Evolutionary conservation across 2,797 vertebrate genomes (phyloP).

Genomic region (Girardinus metallicus): DNA sequence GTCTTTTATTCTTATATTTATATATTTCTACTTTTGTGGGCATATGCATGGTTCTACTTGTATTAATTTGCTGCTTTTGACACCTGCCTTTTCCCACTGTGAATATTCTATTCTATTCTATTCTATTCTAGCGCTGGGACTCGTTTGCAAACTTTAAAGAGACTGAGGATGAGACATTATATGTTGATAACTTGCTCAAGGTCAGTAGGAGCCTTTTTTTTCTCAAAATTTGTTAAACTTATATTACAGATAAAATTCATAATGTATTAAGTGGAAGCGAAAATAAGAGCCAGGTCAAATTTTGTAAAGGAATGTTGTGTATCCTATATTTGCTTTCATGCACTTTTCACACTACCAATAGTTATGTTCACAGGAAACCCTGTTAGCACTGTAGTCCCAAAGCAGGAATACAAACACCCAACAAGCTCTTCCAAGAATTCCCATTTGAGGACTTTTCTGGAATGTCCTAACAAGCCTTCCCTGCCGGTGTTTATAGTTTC

Average conservation of each 20-base stretch:
- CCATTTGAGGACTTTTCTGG: slow-evolving; percentile 78
- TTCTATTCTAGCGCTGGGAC: neutral
- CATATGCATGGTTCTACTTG: neutral
- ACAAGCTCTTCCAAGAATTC: slow-evolving; percentile 76
- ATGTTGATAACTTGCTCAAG: neutral
- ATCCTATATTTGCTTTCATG: neutral
- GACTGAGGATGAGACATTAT: neutral
- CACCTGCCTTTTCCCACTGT: neutral
- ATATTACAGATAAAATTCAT: neutral
- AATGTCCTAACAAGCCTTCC: slow-evolving; percentile 77
- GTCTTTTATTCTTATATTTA: neutral
- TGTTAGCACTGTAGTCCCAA: slow-evolving; percentile 59
- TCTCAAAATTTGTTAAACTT: neutral
- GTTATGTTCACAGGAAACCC: slow-evolving; percentile 63
- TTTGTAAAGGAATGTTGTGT: neutral
- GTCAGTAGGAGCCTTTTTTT: neutral
- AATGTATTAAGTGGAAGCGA: neutral
- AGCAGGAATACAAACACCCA: slow-evolving; percentile 76
- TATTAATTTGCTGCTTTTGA: neutral
- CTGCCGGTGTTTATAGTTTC: slow-evolving; percentile 76
- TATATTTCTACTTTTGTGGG: neutral
- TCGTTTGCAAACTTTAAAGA: neutral
- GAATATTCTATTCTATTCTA: no score
- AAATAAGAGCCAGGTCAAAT: neutral
- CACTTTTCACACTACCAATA: slow-evolving; percentile 13